phyloP scores from a whole-genome alignment of 35 echinoderm and acorn worm genomes.

The Heliocidaris tuberculata region DNA sequence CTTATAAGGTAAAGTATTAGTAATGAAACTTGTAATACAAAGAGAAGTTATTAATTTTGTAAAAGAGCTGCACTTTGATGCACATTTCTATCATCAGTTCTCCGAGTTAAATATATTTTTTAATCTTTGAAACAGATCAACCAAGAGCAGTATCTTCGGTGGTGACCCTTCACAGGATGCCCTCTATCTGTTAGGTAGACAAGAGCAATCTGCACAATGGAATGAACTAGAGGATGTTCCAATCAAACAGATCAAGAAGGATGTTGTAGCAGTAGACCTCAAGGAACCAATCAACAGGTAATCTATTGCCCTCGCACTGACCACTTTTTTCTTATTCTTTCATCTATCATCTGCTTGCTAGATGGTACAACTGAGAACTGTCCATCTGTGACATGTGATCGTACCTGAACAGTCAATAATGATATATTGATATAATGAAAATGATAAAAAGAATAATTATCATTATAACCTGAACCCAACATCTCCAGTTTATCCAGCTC shows the following conservation, averaged over 20 bases:
- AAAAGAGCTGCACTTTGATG: too few species aligned
- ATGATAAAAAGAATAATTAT: too few species aligned
- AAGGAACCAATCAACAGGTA: slow-evolving; percentile 79
- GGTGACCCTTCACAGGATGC: slow-evolving; percentile 80
- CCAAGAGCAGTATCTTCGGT: slow-evolving; percentile 88
- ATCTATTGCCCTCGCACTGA: not conserved
- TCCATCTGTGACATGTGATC: too few species aligned
- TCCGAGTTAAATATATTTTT: not conserved
- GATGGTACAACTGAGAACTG: not conserved
- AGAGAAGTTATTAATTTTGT: too few species aligned
- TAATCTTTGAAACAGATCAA: slow-evolving; percentile 42
- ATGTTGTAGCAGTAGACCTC: slow-evolving; percentile 74
- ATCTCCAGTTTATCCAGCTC: too few species aligned
- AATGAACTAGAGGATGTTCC: slow-evolving; percentile 57
- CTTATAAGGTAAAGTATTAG: too few species aligned
- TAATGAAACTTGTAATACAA: too few species aligned
- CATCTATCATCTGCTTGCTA: not conserved
- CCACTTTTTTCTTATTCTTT: not conserved
- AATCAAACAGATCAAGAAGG: slow-evolving; percentile 88
- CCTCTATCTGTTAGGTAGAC: slow-evolving; percentile 72
- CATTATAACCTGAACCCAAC: too few species aligned
- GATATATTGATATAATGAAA: too few species aligned
- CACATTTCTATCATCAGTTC: too few species aligned
- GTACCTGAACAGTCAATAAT: too few species aligned
- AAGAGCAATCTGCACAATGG: slow-evolving; percentile 53